Conservation (phyloP, 2,888 invertebrate genomes). For the Dendrolimus pini region DNA sequence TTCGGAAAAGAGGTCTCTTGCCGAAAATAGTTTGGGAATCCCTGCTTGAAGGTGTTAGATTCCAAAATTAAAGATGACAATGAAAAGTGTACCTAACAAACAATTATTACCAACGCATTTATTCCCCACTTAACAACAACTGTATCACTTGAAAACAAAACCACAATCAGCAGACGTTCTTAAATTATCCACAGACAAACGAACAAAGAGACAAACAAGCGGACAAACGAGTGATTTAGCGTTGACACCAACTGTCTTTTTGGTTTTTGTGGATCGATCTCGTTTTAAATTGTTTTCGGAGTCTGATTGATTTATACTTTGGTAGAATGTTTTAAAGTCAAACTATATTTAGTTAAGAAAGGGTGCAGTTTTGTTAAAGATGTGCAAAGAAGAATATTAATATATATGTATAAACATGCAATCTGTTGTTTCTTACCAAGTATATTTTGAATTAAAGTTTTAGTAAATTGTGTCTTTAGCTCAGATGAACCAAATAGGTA, state of each 20-base stretch:
- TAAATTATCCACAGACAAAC: conserved; percentile 13
- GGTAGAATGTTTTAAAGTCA: neutral
- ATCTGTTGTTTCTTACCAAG: too few species aligned
- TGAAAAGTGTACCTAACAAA: neutral
- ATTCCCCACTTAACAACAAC: neutral
- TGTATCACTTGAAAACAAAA: neutral
- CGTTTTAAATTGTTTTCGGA: conserved; percentile 51
- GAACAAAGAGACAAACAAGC: conserved; percentile 27
- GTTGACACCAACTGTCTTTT: conserved; percentile 24
- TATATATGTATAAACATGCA: too few species aligned
- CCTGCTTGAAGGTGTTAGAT: too few species aligned
- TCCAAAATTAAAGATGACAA: too few species aligned
- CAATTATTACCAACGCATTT: conserved; percentile 3
- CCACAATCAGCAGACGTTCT: neutral
- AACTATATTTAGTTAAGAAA: too few species aligned
- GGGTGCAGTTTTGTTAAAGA: too few species aligned
- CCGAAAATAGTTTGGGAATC: too few species aligned
- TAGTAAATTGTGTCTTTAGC: too few species aligned
- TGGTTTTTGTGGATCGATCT: conserved; percentile 40
- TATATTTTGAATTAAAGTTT: too few species aligned
- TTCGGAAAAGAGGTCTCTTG: too few species aligned
- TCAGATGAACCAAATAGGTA: too few species aligned
- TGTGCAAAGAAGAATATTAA: too few species aligned
- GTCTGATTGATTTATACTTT: conserved; percentile 53
- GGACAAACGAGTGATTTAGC: conserved; percentile 54